These are phyloP conservation scores for Erebia aethiops DNA, from an alignment of 2,888 invertebrate genomes.

Conservation along the genomic window DNA sequence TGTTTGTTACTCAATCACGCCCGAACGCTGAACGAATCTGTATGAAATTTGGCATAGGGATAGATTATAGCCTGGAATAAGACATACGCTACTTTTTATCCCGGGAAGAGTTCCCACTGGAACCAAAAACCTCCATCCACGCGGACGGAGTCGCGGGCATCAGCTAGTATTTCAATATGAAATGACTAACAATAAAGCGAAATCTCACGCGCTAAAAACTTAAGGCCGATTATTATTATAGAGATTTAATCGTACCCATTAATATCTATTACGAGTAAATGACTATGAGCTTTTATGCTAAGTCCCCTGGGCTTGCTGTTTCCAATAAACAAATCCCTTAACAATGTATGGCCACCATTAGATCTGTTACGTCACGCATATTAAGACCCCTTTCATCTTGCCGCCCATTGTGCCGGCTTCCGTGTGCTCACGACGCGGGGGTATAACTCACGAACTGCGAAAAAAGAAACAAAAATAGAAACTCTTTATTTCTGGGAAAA, in stretches of 20 bases:
- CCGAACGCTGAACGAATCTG: too few species aligned
- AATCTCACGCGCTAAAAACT: too few species aligned
- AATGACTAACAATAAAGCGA: too few species aligned
- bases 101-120: too few species aligned
- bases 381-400: conserved; percentile 75
- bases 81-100: too few species aligned
- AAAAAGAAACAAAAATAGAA: conserved; percentile 15
- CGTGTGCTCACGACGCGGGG: conserved; percentile 49
- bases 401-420: conserved; percentile 77
- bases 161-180: too few species aligned
- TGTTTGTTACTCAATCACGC: too few species aligned
- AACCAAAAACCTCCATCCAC: too few species aligned
- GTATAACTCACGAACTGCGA: conserved; percentile 36
- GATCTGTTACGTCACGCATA: conserved; percentile 70
- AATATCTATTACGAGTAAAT: conserved; percentile 19
- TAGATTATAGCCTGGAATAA: too few species aligned
- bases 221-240: too few species aligned
- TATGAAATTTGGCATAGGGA: too few species aligned
- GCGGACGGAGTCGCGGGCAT: too few species aligned
- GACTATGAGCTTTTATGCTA: conserved; percentile 16
- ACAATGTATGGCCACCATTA: conserved; percentile 43
- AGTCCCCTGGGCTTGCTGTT: conserved; percentile 19
- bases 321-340: conserved; percentile 34
- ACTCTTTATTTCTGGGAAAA: not conserved
- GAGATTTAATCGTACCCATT: conserved; percentile 3